Percentiles rank a stretch among this genome's conserved stretches.
These are phyloP conservation scores for Tetanocera ferruginea DNA, from an alignment of 2,888 invertebrate species.

Conservation along the genomic window DNA sequence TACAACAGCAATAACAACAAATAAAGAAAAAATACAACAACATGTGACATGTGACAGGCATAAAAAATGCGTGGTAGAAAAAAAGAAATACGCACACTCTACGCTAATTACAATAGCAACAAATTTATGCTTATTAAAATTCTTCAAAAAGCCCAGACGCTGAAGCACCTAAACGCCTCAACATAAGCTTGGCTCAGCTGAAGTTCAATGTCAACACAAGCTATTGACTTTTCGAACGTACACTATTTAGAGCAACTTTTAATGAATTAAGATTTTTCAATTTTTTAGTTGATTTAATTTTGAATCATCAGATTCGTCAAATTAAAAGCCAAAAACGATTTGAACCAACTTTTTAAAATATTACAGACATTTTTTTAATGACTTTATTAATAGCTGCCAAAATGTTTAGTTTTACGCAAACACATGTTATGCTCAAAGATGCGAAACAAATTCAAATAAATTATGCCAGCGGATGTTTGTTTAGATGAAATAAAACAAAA, in stretches of 20 bases:
- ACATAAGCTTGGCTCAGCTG: not conserved
- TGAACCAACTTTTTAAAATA: too few relatives aligned
- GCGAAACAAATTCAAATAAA: too few relatives aligned
- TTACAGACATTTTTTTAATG: too few relatives aligned
- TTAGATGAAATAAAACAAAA: too few relatives aligned
- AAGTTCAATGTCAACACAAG: constrained; percentile 18
- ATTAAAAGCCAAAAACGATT: not conserved
- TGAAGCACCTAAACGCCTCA: not conserved
- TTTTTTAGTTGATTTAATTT: not conserved
- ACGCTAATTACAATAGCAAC: not conserved
- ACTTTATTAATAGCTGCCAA: too few relatives aligned
- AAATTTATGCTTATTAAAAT: constrained; percentile 5
- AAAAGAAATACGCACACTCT: not conserved
- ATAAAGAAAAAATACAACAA: not conserved
- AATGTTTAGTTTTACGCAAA: too few relatives aligned
- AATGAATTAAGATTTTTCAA: not conserved
- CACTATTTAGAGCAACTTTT: not conserved
- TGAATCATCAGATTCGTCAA: not conserved
- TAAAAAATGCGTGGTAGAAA: not conserved
- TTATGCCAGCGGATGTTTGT: too few relatives aligned
- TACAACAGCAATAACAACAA: not conserved
- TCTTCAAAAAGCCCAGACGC: not conserved
- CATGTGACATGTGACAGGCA: not conserved
- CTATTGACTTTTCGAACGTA: not conserved
- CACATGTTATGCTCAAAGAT: too few relatives aligned